Conservation (phyloP, 2,113 vertebrate genomes). For the Phocoena phocoena region DNA sequence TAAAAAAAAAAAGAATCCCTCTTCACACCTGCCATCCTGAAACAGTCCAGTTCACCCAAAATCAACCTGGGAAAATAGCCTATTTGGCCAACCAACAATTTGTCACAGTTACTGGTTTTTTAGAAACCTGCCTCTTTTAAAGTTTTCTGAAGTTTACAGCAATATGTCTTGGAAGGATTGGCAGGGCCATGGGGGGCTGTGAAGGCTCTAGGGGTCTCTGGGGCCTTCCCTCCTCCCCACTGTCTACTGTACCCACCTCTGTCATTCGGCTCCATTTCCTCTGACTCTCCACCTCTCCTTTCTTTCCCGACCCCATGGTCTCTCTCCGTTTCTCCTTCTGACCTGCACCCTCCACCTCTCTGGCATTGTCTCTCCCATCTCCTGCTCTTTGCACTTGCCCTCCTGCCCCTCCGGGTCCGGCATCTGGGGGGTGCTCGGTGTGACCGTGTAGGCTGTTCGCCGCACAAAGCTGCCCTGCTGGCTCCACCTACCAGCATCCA, state of each 20-base stretch:
- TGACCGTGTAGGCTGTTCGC: background rate
- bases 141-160: background rate
- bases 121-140: background rate
- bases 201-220: background rate
- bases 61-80: background rate
- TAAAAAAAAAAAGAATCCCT: background rate
- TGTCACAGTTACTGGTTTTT: background rate
- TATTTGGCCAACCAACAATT: background rate
- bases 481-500: background rate
- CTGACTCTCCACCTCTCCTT: background rate
- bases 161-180: background rate
- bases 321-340: background rate
- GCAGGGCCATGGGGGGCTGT: no score
- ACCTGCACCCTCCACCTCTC: no score
- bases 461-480: background rate
- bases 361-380: background rate
- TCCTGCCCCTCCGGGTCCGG: background rate
- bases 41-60: background rate
- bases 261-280: background rate
- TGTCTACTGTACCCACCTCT: background rate
- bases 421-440: background rate
- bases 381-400: background rate
- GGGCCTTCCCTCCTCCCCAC: background rate
- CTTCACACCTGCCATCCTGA: background rate
- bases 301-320: rapidly evolving